Base-by-base conservation (phyloP, 2,113 vertebrate species). In the Plotosus lineatus region DNA sequence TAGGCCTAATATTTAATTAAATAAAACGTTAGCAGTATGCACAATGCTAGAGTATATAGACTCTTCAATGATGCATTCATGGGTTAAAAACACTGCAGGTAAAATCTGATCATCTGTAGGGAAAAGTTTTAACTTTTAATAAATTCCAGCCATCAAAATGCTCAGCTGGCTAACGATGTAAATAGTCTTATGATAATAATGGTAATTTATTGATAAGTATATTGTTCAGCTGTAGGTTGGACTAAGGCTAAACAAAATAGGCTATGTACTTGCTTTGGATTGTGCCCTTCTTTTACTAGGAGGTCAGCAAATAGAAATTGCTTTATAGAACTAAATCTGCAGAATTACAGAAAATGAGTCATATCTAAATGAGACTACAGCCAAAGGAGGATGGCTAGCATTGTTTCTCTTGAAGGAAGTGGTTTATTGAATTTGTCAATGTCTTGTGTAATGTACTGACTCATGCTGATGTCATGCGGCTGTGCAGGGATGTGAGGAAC, bases 401-500 rank as follows among this genome's bases (percentile, higher is more conserved):
- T 50, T 33, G 46, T 4, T 77, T 61, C 44, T 11, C 4, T 9
- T 50, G n/a, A 61, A 33, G 4, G 28, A 31, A 63, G 21, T 53
- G 21, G 28, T 38, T 40, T 26, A 42, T 56, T 75, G 23, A 75
- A 42, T 55, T 36, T 36, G 31, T 14, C 48, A 3, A 36, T 21
- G 10, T 26, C 72, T 56, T 56, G 51, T 14, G 56, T 33, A 55
- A 63, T 15, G 58, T 65, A 33, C 51, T 58, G 40, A 46, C 69
- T 33, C 36, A 23, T 65, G 58, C 33, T 60, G 28, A 23, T 75
- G 26, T 69, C 31, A 33, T 73, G 69, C 46, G 26, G 69, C 76
- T 85, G 69, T 84, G 21, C 89, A 99, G 97, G 92, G 97, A 98
- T 89, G 95, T 99, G 0, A 95, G 94, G 82, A 97, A 94, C 83